Evolutionary conservation across 1,140 invertebrate species (phyloP), one percentile per base, ranked within the genome.

Genomic region (Lucilia sericata): DNA sequence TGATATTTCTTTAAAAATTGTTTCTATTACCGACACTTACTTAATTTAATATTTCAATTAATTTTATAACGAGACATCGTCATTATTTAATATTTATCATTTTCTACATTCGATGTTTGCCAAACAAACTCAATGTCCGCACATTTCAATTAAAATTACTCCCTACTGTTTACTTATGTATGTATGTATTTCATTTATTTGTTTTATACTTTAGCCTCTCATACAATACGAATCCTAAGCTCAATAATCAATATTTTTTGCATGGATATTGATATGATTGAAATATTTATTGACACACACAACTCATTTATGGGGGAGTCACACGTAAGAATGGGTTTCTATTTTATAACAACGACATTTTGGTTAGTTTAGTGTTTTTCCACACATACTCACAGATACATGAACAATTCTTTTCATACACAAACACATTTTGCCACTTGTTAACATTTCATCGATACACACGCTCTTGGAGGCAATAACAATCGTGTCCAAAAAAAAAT

Each of bases 381-480:
- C 13, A 60, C 13, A 60, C 51, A 60, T 17, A 60, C 13, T 7
- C 14, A 60, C 14, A n/a, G 5, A 17, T 17, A 60, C 55, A 60
- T 30, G 3, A 2, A 30, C 55, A n/a, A 17, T 17, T 60, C n/a
- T n/a, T 60, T n/a, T 60, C 17, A 17, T n/a, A 17, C 42, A 42
- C 42, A 42, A 42, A 42, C 42, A 42, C n/a, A 70, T 70, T 25
- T 70, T 21, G n/a, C 19, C n/a, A 70, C 65, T 70, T 70, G 65
- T 70, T 70, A 70, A 70, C 65, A 70, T 70, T 70, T 70, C 65
- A 78, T 19, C 36, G 75, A 78, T 47, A 42, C 74, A 76, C 14
- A 76, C 74, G 13, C 51, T n/a, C 51, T 17, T 55, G 5, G 42
- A 42, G 5, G 42, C 42, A 42, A 42, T 42, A 42, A 55, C 51